Evolutionary conservation across 1,140 invertebrate genomes (phyloP).

Genomic region (Tetramorium parvispinum): DNA sequence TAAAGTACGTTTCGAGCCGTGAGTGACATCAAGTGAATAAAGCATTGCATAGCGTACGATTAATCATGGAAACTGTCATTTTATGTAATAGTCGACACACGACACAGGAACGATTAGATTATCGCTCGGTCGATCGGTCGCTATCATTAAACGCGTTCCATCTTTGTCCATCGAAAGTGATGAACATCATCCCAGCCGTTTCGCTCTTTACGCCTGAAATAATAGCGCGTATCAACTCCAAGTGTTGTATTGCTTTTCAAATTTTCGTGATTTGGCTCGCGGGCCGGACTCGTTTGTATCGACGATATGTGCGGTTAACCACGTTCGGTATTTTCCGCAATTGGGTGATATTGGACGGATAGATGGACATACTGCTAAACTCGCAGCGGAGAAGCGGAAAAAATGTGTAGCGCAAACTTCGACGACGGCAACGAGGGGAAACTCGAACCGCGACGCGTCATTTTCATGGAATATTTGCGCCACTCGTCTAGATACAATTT

Average conservation of each 20-base stretch:
- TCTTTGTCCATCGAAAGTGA: slow-evolving; percentile 39
- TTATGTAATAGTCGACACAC: slow-evolving; percentile 51
- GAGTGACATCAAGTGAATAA: slow-evolving; percentile 33
- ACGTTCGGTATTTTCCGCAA: slow-evolving; percentile 69
- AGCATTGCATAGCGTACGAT: slow-evolving; percentile 24
- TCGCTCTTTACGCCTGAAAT: slow-evolving; percentile 66
- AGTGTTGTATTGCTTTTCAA: slow-evolving; percentile 70
- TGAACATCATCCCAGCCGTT: neutral
- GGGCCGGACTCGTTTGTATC: slow-evolving; percentile 54
- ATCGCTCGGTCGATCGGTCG: slow-evolving; percentile 39
- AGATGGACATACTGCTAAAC: slow-evolving; percentile 40
- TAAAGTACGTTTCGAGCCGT: slow-evolving; percentile 10
- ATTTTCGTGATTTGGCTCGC: slow-evolving; percentile 65
- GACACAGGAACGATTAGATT: slow-evolving; percentile 52
- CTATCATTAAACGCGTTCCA: slow-evolving; percentile 42
- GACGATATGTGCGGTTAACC: slow-evolving; percentile 68
- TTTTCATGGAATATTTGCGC: slow-evolving; percentile 56
- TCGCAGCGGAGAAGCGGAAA: slow-evolving; percentile 26
- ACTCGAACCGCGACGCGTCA: slow-evolving; percentile 36
- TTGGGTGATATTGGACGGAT: slow-evolving; percentile 73
- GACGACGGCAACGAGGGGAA: slow-evolving; percentile 17
- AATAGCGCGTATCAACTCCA: slow-evolving; percentile 64
- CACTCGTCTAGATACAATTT: slow-evolving; percentile 53
- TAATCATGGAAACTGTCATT: slow-evolving; percentile 59
- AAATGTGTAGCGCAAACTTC: slow-evolving; percentile 42